These are phyloP conservation scores for Camponotus vicinus DNA, from an alignment of 1,140 invertebrate genomes.

Conservation along the genomic window DNA sequence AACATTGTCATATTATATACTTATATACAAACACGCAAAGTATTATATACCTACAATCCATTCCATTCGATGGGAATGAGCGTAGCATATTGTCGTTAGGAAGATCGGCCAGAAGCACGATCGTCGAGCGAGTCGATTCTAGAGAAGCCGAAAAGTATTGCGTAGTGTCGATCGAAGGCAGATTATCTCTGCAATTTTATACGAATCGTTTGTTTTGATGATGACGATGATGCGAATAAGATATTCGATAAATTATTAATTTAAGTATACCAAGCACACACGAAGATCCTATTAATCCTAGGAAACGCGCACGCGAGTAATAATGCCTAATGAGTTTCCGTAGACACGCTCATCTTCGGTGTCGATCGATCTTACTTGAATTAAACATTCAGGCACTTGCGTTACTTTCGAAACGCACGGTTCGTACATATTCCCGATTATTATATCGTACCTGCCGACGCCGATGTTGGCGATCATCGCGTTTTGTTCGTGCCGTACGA, in stretches of 20 bases:
- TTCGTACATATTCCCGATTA: constrained; percentile 31
- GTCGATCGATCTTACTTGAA: neutral
- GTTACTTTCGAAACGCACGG: constrained; percentile 12
- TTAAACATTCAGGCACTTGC: constrained; percentile 7
- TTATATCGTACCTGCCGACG: constrained; percentile 17
- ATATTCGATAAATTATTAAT: constrained; percentile 3
- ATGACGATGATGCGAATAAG: neutral
- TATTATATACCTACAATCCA: constrained; percentile 59
- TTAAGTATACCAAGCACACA: neutral
- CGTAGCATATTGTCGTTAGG: constrained; percentile 8
- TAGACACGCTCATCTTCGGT: neutral
- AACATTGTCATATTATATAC: constrained; percentile 50
- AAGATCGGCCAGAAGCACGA: neutral
- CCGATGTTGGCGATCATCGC: constrained; percentile 3
- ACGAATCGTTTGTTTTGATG: constrained; percentile 20
- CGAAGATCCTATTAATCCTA: constrained; percentile 21
- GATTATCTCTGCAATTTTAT: constrained; percentile 17
- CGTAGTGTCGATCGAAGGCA: constrained; percentile 27
- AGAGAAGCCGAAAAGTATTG: constrained; percentile 28
- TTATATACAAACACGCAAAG: constrained; percentile 36
- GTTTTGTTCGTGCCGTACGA: constrained; percentile 19
- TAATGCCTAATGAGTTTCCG: constrained; percentile 1
- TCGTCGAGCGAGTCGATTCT: constrained; percentile 13
- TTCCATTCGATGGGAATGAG: constrained; percentile 66
- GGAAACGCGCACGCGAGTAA: neutral